These are phyloP conservation scores for Bufo gargarizans DNA, from an alignment of 2,113 vertebrate species.

Conservation along the genomic window DNA sequence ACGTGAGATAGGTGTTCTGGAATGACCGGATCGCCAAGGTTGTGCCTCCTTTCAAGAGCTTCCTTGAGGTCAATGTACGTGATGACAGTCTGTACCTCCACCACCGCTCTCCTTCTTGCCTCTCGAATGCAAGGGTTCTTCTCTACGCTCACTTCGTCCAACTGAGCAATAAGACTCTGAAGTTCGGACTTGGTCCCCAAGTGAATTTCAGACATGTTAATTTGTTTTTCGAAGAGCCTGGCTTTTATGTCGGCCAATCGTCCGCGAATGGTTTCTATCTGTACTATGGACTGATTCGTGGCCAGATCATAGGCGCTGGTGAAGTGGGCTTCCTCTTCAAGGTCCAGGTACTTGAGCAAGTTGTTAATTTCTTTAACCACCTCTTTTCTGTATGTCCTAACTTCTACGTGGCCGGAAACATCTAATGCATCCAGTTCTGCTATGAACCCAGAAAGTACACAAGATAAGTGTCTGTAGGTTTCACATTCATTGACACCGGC, in stretches of 20 bases:
- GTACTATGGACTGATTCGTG: slow-evolving; percentile 89
- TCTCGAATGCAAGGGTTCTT: slow-evolving; percentile 96
- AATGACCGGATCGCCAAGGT: slow-evolving; percentile 67
- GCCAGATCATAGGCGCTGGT: slow-evolving; percentile 86
- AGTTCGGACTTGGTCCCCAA: slow-evolving; percentile 86
- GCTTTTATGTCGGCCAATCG: slow-evolving; percentile 81
- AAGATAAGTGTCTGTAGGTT: slow-evolving; percentile 89
- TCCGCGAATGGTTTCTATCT: slow-evolving; percentile 87
- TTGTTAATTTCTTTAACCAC: slow-evolving; percentile 95
- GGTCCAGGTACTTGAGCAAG: slow-evolving; percentile 88
- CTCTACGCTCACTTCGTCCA: slow-evolving; percentile 90
- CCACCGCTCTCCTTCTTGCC: slow-evolving; percentile 88
- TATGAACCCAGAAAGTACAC: slow-evolving; percentile 89
- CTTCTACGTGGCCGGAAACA: slow-evolving; percentile 84
- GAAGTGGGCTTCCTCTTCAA: slow-evolving; percentile 89
- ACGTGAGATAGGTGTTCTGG: slow-evolving; percentile 78
- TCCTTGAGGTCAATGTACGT: slow-evolving; percentile 90
- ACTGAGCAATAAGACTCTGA: slow-evolving; percentile 84
- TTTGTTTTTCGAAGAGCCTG: slow-evolving; percentile 79
- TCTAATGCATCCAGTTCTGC: slow-evolving; percentile 93
- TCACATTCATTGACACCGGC: slow-evolving; percentile 88
- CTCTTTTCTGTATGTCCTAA: slow-evolving; percentile 92
- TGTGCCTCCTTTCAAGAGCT: slow-evolving; percentile 75
- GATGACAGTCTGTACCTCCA: slow-evolving; percentile 91
- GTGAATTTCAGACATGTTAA: slow-evolving; percentile 77